Evolutionary conservation across 2,888 invertebrate species (phyloP).

Genomic region (Antheraea yamamai): DNA sequence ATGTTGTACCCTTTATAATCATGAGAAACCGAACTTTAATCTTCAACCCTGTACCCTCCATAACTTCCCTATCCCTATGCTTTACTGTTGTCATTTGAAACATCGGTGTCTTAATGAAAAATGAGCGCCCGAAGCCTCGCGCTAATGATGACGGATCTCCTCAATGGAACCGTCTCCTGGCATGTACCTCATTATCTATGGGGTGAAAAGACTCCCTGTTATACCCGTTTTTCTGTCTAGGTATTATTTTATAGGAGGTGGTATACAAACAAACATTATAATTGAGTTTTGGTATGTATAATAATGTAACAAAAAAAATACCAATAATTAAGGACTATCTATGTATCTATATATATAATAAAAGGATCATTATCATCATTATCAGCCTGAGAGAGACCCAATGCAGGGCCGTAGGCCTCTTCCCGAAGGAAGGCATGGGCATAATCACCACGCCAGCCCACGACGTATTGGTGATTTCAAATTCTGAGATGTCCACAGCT

Average conservation of each 20-base stretch:
- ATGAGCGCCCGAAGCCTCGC: slow-evolving; percentile 63
- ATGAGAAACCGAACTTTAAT: slow-evolving; percentile 43
- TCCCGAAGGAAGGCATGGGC: no score
- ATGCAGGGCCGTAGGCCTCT: no score
- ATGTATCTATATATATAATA: no score
- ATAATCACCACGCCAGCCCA: no score
- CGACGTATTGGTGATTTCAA: no score
- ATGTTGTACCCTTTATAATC: slow-evolving; percentile 32
- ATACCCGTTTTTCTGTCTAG: slow-evolving; percentile 35
- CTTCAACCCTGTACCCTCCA: slow-evolving; percentile 35
- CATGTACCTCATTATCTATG: slow-evolving; percentile 69
- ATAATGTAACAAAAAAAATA: no score
- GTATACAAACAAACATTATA: neutral
- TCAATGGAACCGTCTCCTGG: slow-evolving; percentile 66
- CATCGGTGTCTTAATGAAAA: slow-evolving; percentile 75
- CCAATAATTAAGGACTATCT: no score
- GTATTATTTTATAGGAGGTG: neutral
- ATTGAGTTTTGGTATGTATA: neutral
- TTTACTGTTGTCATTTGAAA: slow-evolving; percentile 62
- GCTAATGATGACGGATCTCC: slow-evolving; percentile 76
- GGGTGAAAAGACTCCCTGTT: slow-evolving; percentile 29
- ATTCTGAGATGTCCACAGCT: no score
- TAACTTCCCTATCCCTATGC: slow-evolving; percentile 24
- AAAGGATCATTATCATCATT: no score
- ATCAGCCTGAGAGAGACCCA: no score